These are phyloP conservation scores for Neomicropteryx cornuta DNA, from an alignment of 1,140 invertebrate species.

Conservation along the genomic window DNA sequence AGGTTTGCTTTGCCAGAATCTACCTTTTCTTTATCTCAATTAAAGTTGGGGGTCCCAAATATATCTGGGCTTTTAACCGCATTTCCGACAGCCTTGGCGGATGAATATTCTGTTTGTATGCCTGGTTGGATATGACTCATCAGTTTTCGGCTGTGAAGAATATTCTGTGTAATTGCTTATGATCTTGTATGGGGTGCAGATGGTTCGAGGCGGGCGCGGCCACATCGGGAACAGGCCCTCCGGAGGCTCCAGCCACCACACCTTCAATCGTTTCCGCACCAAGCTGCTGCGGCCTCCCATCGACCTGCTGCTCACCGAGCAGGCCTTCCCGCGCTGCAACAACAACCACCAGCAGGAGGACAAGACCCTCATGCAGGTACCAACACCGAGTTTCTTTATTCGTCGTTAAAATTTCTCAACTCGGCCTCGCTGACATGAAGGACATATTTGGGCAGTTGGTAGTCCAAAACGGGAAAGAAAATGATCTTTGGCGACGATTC, in stretches of 20 bases:
- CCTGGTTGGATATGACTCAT: no score
- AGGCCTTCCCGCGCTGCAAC: constrained; percentile 78
- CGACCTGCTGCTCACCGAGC: constrained; percentile 80
- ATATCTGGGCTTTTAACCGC: no score
- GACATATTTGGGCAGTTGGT: constrained; percentile 7
- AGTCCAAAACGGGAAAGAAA: not conserved
- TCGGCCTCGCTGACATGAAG: not conserved
- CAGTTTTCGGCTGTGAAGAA: no score
- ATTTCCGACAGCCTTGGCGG: no score
- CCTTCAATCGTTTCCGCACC: constrained; percentile 51
- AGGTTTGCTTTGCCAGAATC: no score
- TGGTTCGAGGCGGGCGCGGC: constrained; percentile 41
- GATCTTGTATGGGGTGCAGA: constrained; percentile 8
- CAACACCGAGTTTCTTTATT: not conserved
- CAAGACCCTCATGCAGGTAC: constrained; percentile 68
- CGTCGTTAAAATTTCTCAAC: not conserved
- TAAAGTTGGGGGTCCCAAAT: no score
- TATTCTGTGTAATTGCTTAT: no score
- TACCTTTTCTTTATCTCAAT: no score
- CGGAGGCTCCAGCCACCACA: constrained; percentile 50
- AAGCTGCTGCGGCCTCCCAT: constrained; percentile 82
- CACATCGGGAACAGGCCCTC: constrained; percentile 43
- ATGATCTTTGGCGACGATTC: not conserved
- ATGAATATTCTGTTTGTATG: no score
- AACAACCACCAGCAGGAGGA: constrained; percentile 73